A percentile compares a stretch with the other conserved stretches of the same genome.
Evolutionary conservation across 2,888 invertebrate genomes (phyloP).

Genomic region (Eupithecia insigniata): DNA sequence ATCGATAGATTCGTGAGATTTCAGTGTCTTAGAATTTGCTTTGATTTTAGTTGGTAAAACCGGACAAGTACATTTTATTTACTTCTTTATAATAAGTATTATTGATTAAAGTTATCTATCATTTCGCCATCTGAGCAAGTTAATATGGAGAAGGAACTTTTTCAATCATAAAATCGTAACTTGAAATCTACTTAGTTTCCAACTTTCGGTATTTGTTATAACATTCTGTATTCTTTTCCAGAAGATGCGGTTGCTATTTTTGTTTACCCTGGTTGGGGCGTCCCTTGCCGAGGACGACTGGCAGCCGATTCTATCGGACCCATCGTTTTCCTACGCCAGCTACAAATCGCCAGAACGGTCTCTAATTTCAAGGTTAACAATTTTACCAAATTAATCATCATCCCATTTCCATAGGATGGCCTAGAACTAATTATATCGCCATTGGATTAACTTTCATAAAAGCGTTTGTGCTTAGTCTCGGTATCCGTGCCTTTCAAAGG

Average conservation of each 20-base stretch:
- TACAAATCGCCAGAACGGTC: constrained; percentile 65
- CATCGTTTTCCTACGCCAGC: constrained; percentile 60
- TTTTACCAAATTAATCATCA: neutral
- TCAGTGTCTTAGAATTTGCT: constrained; percentile 2
- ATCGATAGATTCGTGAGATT: neutral
- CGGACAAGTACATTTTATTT: neutral
- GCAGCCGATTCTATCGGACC: constrained; percentile 79
- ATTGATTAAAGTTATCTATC: neutral
- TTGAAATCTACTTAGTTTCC: neutral
- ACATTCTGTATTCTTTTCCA: constrained; percentile 51
- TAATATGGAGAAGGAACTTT: neutral
- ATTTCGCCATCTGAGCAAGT: neutral
- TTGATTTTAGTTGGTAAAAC: neutral
- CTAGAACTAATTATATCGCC: no score
- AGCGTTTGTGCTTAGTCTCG: no score
- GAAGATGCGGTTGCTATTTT: constrained; percentile 66
- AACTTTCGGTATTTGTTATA: neutral
- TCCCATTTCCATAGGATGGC: no score
- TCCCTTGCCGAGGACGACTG: constrained; percentile 71
- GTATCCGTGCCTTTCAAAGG: no score
- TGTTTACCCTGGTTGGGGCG: constrained; percentile 59
- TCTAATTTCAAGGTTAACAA: constrained; percentile 61
- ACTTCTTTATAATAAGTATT: neutral
- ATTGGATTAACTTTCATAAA: no score
- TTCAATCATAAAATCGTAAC: neutral